Evolutionary conservation across 2,888 invertebrate species (phyloP), one percentile per base, ranked within the genome.

Genomic region (Thereva nobilitata): DNA sequence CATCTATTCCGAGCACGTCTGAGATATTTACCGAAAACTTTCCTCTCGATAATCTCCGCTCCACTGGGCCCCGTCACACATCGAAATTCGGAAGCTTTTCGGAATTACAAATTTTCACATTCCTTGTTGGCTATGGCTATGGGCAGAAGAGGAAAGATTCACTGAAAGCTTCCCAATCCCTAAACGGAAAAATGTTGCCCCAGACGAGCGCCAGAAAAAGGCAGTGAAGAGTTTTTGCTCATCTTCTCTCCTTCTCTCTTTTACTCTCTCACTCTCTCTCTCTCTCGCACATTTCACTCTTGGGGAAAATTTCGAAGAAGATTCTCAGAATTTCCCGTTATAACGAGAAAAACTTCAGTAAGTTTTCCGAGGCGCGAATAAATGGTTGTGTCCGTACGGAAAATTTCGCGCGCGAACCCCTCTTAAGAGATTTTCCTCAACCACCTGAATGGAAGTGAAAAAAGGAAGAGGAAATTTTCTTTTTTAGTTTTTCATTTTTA

Each of bases 331-430:
- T 61, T 61, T 61, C 41, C 61, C 34, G 34, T 23, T 0, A 9
- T 55, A 47, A 42, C 59, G 50, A 50, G 5, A 7, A 23, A 35
- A 50, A 61, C 23, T 53, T 52, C 44, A 66, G 66, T 66, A 35
- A 44, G 66, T 52, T 57, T 57, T 57, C 44, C 52, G 52, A 57
- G 57, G 52, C 66, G 56, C 65, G 56, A 65, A 65, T 63, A 65
- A 69, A 67, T 67, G 67, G 69, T 69, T 61, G 67, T 67, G 49
- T 57, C 52, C 64, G 65, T 38, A 44, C 56, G 55, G 52, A 45
- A 44, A 52, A 41, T 55, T 61, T 38, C 66, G 69, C 69, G 68
- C 68, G 69, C 64, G 69, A 57, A 64, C 41, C 50, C 10, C 5
- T 50, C 8, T 23, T 42, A n/a, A 54, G 38, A 44, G 40, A 47